Base-by-base conservation (phyloP, 2,113 vertebrate species). In the Leptocoma aspasia region DNA sequence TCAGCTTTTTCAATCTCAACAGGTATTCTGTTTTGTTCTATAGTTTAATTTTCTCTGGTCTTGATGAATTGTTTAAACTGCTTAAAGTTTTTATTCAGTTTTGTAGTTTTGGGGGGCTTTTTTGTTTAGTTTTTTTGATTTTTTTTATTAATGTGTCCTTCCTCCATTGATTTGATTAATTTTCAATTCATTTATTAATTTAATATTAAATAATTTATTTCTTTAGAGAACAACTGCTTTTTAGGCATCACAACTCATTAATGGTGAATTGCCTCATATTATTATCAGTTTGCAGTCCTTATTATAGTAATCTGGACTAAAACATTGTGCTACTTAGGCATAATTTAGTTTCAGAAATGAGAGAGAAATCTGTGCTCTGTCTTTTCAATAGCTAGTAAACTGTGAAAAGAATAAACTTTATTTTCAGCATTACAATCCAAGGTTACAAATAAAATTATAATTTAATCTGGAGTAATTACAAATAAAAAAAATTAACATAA, bases 221-320 rank as follows among this genome's bases (percentile, higher is more conserved):
- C 52, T 86, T 59, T 72, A 66, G 15, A 86, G 8, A 93, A 89
- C 80, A 96, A 86, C 90, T 93, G 27, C 77, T 94, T 96, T 97
- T 92, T 68, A 96, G 73, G 76, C 81, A 94, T 95, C 82, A 86
- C 90, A 97, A 94, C 60, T 98, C 86, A 91, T 97, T 97, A 96
- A 95, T 94, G 78, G 78, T 87, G 68, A 86, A 75, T 41, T 94
- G 72, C 37, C 71, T 65, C 59, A 82, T 94, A 78, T 93, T 96
- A 97, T 96, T 96, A 97, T 96, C 77, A 97, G 88, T 96, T 97
- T 90, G 23, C 54, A 95, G 71, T 66, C 69, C 57, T 93, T 96
- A 91, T 87, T 93, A 80, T 42, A 84, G 79, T 66, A 63, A 70
- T 88, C 69, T 94, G 26, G 17, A 70, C 49, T 75, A 91, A 68